Percentiles rank a stretch among this genome's conserved stretches.
Evolutionary conservation across 92 coral and sea anemone species (phyloP).

Genomic region (Phenganax marumi): DNA sequence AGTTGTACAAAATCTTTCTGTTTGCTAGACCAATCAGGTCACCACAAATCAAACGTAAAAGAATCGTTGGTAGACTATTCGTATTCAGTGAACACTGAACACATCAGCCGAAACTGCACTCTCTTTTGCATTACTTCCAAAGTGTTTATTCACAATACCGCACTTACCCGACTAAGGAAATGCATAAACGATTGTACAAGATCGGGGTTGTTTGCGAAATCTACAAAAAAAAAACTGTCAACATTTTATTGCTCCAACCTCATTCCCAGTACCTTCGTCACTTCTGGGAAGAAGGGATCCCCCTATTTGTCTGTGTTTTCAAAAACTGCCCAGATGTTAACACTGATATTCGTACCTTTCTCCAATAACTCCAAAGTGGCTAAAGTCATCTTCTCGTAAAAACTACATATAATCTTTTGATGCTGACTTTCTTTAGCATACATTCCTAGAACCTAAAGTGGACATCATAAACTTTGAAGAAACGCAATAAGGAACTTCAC

Average conservation of each 20-base stretch:
- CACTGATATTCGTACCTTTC: constrained; percentile 57
- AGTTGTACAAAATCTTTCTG: neutral
- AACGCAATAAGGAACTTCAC: neutral
- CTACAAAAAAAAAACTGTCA: constrained; percentile 41
- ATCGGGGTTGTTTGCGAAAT: constrained; percentile 75
- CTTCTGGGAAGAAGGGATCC: no score
- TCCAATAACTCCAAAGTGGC: constrained; percentile 71
- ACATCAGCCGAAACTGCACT: no score
- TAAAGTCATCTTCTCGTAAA: constrained; percentile 74
- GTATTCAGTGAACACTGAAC: no score
- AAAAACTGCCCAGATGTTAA: neutral
- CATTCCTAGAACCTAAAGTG: constrained; percentile 79
- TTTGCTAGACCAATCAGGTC: neutral
- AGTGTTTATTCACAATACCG: neutral
- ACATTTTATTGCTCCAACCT: neutral
- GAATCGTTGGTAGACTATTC: neutral
- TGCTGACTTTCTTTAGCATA: constrained; percentile 75
- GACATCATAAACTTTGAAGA: neutral
- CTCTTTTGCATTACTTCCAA: no score
- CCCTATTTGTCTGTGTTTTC: no score
- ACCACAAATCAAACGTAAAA: neutral
- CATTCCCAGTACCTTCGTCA: neutral
- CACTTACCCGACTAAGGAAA: constrained; percentile 74
- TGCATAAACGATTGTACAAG: constrained; percentile 80
- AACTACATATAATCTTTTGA: constrained; percentile 55